Evolutionary conservation across 2,888 invertebrate species (phyloP), one percentile per base, ranked within the genome.

Genomic region (Callosobruchus maculatus): DNA sequence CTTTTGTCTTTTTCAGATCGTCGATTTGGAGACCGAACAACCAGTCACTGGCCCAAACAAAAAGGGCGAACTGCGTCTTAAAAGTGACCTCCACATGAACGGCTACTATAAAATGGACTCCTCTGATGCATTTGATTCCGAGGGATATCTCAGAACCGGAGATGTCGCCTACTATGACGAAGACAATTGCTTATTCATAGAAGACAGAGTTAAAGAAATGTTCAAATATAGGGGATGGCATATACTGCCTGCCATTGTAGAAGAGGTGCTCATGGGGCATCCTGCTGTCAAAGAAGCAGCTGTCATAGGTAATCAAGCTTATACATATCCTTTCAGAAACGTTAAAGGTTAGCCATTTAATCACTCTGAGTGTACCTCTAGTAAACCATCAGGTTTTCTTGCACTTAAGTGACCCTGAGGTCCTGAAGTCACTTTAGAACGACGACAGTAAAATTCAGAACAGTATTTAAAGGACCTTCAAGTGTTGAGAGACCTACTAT

Each of bases 241-340:
- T 79, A 89, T 90, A 2, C 90, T 95, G 5, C 96, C 96, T 21
- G 94, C 95, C 0, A 94, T 95, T 83, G 84, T 97, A 22, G 96
- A 96, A 85, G 90, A 88, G 69, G 81, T 94, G 0, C 82, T 95
- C 0, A 89, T 92, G 74, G 88, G 90, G 22, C 93, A 95, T 85
- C 92, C 94, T 0, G 90, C 90, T 22, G 89, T 97, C 0, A 85
- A 89, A 21, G 95, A 95, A 81, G 94, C 93, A 0, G 95, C 93
- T 0, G 96, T 97, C 0, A 88, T 96, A 75, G 75, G 76, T 71
- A 82, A 83, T n/a, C n/a, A n/a, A n/a, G n/a, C n/a, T n/a, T n/a
- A n/a, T n/a, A n/a, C n/a, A n/a, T n/a, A n/a, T n/a, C n/a, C n/a
- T n/a, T n/a, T n/a, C n/a, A n/a, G n/a, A n/a, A n/a, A n/a, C n/a